Evolutionary conservation across 2,888 invertebrate genomes (phyloP).

Genomic region (Philhelius pedissequus): DNA sequence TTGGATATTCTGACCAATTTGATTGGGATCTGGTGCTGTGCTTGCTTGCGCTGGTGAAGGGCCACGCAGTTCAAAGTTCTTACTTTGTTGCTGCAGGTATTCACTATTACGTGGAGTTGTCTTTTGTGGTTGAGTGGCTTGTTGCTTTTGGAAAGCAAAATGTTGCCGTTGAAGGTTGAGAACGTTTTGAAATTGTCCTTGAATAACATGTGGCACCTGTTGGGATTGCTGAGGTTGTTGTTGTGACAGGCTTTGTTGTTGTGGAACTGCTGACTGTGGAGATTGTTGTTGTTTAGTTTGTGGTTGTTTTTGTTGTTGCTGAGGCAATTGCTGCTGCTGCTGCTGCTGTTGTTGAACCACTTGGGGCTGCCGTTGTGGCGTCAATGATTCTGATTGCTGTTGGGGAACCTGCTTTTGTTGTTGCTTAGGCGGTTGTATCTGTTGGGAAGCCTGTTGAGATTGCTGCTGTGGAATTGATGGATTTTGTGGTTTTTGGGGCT

Average conservation of each 20-base stretch:
- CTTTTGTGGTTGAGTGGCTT: conserved; percentile 70
- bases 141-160: conserved; percentile 68
- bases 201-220: conserved; percentile 69
- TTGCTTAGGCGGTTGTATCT: background rate
- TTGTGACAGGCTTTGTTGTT: conserved; percentile 7
- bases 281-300: conserved; percentile 30
- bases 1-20: conserved; percentile 57
- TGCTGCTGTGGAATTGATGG: conserved; percentile 12
- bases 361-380: background rate
- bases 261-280: background rate
- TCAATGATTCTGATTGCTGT: background rate
- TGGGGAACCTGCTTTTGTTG: background rate
- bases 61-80: conserved; percentile 72
- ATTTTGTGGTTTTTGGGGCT: conserved; percentile 6
- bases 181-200: conserved; percentile 74
- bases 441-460: background rate
- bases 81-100: conserved; percentile 71
- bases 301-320: conserved; percentile 19
- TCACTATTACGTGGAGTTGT: conserved; percentile 72
- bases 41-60: conserved; percentile 84
- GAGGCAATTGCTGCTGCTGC: conserved; percentile 5
- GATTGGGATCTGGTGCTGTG: conserved; percentile 80
- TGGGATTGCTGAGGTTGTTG: conserved; percentile 32
- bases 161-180: conserved; percentile 72
- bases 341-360: conserved; percentile 16